Evolutionary conservation across 2,113 vertebrate species (phyloP), one percentile per base, ranked within the genome.

Genomic region (Muntiacus reevesi): DNA sequence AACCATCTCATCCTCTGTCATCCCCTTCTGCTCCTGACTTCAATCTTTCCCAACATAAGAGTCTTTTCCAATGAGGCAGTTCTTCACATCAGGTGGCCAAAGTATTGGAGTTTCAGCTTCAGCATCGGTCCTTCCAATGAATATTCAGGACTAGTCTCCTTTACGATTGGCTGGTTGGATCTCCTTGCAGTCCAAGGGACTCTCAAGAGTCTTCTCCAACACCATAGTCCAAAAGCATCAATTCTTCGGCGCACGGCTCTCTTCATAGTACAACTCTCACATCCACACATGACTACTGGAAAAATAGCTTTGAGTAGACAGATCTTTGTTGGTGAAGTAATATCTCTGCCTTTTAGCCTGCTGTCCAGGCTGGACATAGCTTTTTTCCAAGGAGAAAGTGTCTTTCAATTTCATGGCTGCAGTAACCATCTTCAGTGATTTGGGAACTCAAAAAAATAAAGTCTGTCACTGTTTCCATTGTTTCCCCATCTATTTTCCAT

Each of bases 171-270:
- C 33, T n/a, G 33, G 15, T 1, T 67, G 33, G 33, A 67, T 67
- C 17, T 67, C 64, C 33, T 0, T 0, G 2, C 64, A 36, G 8
- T 67, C 16, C 33, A 67, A 36, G 16, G 16, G 33, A 67, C 33
- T n/a, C 33, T 67, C 62, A n/a, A 67, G 7, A 33, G 62, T 67
- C 7, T n/a, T 19, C 62, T 67, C 62, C 33, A 67, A n/a, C 62
- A 67, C 62, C 15, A 64, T 0, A 64, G 16, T 67, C 19, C 16
- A 19, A n/a, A n/a, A 19, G 16, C 64, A 67, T n/a, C 33, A 67
- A 67, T n/a, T n/a, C 64, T n/a, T 67, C 16, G 9, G 33, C 0
- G 0, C 64, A n/a, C 4, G 0, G 62, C 33, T n/a, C 8, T n/a
- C 33, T 67, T 67, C 10, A n/a, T 5, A 67, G 4, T n/a, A 19